Evolutionary conservation across 2,113 vertebrate genomes (phyloP), one percentile per base, ranked within the genome.

Genomic region (Pelobates fuscus): DNA sequence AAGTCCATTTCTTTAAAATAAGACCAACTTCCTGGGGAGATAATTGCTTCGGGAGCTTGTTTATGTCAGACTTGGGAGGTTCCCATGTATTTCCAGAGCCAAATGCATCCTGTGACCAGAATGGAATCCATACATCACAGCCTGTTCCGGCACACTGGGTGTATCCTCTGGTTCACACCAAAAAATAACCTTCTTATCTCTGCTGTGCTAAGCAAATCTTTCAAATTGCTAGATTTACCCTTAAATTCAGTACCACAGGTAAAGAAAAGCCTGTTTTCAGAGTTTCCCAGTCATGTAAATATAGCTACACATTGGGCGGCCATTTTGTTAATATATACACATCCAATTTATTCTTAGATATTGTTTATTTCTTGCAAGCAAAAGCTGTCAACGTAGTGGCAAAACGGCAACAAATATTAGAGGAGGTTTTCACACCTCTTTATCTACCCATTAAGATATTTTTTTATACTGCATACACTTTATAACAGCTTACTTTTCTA

Each of bases 401-500:
- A n/a, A n/a, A n/a, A n/a, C n/a, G n/a, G n/a, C n/a, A n/a, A n/a
- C n/a, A n/a, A n/a, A n/a, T n/a, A n/a, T n/a, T n/a, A n/a, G n/a
- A n/a, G n/a, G n/a, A n/a, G n/a, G n/a, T n/a, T n/a, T n/a, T n/a
- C n/a, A n/a, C n/a, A n/a, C n/a, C n/a, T n/a, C n/a, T n/a, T n/a
- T n/a, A n/a, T n/a, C n/a, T n/a, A n/a, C n/a, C n/a, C n/a, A n/a
- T n/a, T n/a, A n/a, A n/a, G n/a, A n/a, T n/a, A n/a, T n/a, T n/a
- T n/a, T n/a, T n/a, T n/a, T n/a, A n/a, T n/a, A n/a, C n/a, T n/a
- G n/a, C n/a, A n/a, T n/a, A n/a, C n/a, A n/a, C n/a, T n/a, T n/a
- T n/a, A n/a, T n/a, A n/a, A n/a, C n/a, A n/a, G 89, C 91, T 90
- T 82, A 93, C 93, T 90, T 93, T 82, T 95, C 94, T 79, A 84